Conservation (phyloP, 2,113 vertebrate genomes). For the Misgurnus mizolepis region DNA sequence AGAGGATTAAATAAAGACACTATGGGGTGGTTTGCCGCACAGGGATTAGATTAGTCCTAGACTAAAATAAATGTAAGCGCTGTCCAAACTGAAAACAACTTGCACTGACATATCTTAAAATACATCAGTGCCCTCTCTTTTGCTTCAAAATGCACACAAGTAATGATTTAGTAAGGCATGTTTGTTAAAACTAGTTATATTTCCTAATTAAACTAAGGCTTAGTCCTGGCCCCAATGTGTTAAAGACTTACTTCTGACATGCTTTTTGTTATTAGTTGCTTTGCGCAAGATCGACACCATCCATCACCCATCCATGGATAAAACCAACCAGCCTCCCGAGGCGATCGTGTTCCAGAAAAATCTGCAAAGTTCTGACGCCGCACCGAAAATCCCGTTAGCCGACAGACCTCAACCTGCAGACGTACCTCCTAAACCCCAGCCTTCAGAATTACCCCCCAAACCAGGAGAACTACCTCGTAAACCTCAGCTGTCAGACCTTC, state of each 20-base stretch:
- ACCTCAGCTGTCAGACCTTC: slow-evolving; percentile 90
- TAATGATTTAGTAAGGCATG: too few species aligned
- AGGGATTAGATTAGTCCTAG: too few species aligned
- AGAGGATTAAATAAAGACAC: too few species aligned
- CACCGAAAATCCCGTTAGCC: slow-evolving; percentile 81
- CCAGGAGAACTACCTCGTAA: slow-evolving; percentile 94
- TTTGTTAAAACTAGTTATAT: too few species aligned
- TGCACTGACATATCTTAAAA: too few species aligned
- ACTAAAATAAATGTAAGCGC: too few species aligned
- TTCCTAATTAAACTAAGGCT: too few species aligned
- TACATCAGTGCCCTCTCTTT: too few species aligned
- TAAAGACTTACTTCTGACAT: neutral
- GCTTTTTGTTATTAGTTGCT: slow-evolving; percentile 80
- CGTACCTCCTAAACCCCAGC: slow-evolving; percentile 85
- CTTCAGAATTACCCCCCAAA: slow-evolving; percentile 90
- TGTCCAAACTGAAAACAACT: too few species aligned
- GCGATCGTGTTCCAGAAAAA: slow-evolving; percentile 84
- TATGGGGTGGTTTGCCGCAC: too few species aligned
- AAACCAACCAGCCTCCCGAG: slow-evolving; percentile 82
- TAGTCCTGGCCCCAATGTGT: too few species aligned
- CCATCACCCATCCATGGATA: slow-evolving; percentile 95
- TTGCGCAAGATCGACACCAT: slow-evolving; percentile 97
- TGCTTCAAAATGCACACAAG: too few species aligned
- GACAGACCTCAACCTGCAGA: slow-evolving; percentile 86
- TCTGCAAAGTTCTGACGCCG: slow-evolving; percentile 71